These are phyloP conservation scores for Ophion slaviceki DNA, from an alignment of 2,888 invertebrate species.

Conservation along the genomic window DNA sequence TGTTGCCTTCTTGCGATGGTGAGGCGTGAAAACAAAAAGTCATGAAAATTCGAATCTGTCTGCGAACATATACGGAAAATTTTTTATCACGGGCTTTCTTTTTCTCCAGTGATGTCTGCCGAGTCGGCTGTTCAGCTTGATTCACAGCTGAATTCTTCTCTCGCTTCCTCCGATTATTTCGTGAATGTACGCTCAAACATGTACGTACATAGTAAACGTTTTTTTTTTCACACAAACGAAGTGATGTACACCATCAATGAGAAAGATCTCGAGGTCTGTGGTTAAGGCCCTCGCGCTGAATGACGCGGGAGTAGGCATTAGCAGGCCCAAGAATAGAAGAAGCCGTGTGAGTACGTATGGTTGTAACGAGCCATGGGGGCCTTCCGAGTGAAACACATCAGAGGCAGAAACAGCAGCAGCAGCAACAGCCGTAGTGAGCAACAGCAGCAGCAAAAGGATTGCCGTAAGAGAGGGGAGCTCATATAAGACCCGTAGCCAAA, in stretches of 20 bases:
- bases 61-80: background rate
- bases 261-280: constrained; percentile 48
- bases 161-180: constrained; percentile 32
- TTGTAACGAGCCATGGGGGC: constrained; percentile 68
- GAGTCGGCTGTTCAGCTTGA: background rate
- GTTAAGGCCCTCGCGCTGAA: constrained; percentile 17
- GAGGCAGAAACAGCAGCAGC: constrained; percentile 56
- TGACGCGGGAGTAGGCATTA: constrained; percentile 29
- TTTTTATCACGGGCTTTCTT: constrained; percentile 3
- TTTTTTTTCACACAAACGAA: constrained; percentile 39
- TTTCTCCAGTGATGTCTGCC: background rate
- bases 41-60: background rate
- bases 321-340: constrained; percentile 53
- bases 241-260: constrained; percentile 42
- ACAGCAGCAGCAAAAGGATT: constrained; percentile 71
- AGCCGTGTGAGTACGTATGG: constrained; percentile 40
- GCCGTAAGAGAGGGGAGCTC: constrained; percentile 81
- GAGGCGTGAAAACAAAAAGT: background rate
- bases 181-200: constrained; percentile 26
- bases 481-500: constrained; percentile 82
- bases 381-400: constrained; percentile 74
- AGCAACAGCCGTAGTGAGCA: constrained; percentile 28
- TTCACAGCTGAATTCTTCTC: constrained; percentile 35
- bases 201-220: background rate
- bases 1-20: background rate